Percentiles rank a stretch among this genome's conserved stretches.
Conservation (phyloP, 2,888 invertebrate genomes). For the Amiota minor region DNA sequence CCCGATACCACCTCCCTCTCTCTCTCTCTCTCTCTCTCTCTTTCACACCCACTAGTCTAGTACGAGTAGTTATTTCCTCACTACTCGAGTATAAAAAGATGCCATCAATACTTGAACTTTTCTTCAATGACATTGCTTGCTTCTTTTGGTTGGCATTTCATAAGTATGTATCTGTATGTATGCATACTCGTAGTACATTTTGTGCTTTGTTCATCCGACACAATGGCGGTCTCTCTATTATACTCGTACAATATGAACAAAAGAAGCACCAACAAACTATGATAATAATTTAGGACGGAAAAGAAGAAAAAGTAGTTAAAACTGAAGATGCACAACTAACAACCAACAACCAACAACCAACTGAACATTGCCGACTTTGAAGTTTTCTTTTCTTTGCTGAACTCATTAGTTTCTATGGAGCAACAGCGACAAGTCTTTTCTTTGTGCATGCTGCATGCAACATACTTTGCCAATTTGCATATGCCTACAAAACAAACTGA, state of each 20-base stretch:
- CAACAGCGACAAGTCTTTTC: neutral
- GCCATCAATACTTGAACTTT: slow-evolving; percentile 18
- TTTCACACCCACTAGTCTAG: neutral
- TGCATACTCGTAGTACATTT: no score
- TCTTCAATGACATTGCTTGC: slow-evolving; percentile 9
- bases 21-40: neutral
- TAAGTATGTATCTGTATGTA: neutral
- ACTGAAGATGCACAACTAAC: neutral
- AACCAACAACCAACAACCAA: slow-evolving; percentile 1
- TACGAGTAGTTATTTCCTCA: no score
- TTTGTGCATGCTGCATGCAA: neutral
- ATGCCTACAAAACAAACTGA: neutral
- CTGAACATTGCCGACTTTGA: slow-evolving; percentile 59
- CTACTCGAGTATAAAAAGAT: neutral
- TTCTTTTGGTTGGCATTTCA: slow-evolving; percentile 5
- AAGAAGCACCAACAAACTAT: neutral
- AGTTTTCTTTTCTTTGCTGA: slow-evolving; percentile 41
- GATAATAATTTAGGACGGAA: neutral
- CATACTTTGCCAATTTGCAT: slow-evolving; percentile 12
- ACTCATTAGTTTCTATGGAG: slow-evolving; percentile 27
- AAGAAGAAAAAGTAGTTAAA: neutral
- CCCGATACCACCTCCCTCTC: neutral
- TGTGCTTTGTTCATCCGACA: slow-evolving; percentile 8
- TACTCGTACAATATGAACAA: neutral
- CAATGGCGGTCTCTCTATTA: slow-evolving; percentile 8